Percentiles rank a stretch among this genome's conserved stretches.
Conservation (phyloP, 2,113 vertebrate species). For the Apodemus sylvaticus region DNA sequence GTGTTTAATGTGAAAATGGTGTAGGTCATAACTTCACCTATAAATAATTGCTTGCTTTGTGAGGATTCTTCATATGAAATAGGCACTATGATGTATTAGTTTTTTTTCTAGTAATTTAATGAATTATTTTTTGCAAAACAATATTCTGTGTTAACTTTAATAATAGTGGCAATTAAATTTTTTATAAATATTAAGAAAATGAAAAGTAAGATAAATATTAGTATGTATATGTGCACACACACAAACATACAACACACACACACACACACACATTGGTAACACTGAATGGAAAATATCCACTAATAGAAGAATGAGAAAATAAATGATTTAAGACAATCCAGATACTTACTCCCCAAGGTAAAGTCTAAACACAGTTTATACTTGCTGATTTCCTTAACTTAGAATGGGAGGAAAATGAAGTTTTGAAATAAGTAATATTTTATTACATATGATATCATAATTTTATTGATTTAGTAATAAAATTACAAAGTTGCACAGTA, state of each 20-base stretch:
- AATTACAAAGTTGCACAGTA: not conserved
- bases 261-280: not conserved
- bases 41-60: rapidly evolving
- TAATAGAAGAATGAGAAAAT: rapidly evolving
- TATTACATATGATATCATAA: too few species aligned
- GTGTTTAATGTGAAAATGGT: not conserved
- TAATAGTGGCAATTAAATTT: not conserved
- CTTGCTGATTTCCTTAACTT: rapidly evolving
- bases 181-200: not conserved
- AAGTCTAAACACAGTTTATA: not conserved
- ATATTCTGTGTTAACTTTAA: not conserved
- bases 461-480: not conserved
- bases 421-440: not conserved
- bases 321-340: not conserved
- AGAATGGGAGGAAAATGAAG: not conserved
- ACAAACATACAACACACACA: not conserved
- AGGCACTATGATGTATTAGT: not conserved
- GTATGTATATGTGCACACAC: rapidly evolving
- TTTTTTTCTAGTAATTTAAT: not conserved
- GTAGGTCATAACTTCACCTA: rapidly evolving
- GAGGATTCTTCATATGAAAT: rapidly evolving
- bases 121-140: not conserved
- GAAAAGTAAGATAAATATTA: not conserved
- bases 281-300: not conserved
- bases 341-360: rapidly evolving